These are phyloP conservation scores for Chionodraco myersi DNA, from an alignment of 2,113 vertebrate genomes.

Conservation along the genomic window DNA sequence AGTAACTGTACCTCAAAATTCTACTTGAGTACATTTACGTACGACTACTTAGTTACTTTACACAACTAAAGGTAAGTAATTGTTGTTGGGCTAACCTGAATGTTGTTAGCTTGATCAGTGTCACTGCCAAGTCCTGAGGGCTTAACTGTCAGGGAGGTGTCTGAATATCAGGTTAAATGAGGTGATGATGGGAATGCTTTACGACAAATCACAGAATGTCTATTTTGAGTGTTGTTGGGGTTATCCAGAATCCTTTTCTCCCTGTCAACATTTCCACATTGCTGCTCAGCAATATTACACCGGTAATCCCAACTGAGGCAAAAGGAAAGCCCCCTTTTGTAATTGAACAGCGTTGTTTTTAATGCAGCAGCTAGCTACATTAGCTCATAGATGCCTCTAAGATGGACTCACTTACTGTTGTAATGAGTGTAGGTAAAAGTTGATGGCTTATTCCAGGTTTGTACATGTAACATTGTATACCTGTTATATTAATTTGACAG, in stretches of 20 bases:
- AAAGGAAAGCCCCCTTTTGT: background rate
- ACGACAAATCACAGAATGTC: conserved; percentile 23
- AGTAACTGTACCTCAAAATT: too few species aligned
- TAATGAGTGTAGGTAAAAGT: background rate
- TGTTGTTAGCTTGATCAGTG: background rate
- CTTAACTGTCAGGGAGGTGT: background rate
- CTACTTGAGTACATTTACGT: too few species aligned
- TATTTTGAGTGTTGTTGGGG: background rate
- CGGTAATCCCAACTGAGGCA: conserved; percentile 6
- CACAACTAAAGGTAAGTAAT: too few species aligned
- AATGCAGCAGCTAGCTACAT: conserved; percentile 3
- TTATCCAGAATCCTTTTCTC: background rate
- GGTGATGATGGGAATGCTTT: background rate
- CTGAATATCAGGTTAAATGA: background rate
- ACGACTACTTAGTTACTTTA: too few species aligned
- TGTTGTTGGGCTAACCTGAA: too few species aligned
- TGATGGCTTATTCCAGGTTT: background rate
- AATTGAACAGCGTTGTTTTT: background rate
- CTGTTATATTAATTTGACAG: background rate
- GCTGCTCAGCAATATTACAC: background rate
- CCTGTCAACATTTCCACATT: background rate
- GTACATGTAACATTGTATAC: too few species aligned
- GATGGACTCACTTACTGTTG: background rate
- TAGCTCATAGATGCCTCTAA: background rate
- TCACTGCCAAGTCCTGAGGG: background rate